Evolutionary conservation across 2,888 invertebrate genomes (phyloP).

Genomic region (Diarsia rubi): DNA sequence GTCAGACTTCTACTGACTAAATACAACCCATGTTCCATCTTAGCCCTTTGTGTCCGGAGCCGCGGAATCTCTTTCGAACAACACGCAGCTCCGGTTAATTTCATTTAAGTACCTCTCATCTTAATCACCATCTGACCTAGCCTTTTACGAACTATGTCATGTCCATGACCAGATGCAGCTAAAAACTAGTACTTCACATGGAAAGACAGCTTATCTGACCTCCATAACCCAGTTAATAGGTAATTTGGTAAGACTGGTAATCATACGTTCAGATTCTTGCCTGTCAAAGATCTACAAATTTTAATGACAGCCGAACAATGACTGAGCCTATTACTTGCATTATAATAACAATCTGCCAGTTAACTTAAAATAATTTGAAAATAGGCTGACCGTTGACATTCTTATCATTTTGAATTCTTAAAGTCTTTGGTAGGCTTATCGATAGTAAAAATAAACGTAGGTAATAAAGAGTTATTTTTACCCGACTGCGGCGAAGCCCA

Average conservation of each 20-base stretch:
- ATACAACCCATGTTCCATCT: too few relatives aligned
- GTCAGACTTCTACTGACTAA: too few relatives aligned
- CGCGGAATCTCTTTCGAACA: too few relatives aligned
- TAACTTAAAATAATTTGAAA: neutral
- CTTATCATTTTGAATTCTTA: neutral
- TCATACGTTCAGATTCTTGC: neutral
- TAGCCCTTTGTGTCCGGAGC: too few relatives aligned
- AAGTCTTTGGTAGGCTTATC: neutral
- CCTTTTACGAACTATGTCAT: too few relatives aligned
- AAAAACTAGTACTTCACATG: neutral
- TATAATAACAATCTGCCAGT: neutral
- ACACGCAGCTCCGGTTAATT: too few relatives aligned
- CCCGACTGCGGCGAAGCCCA: too few relatives aligned
- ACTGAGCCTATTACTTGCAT: neutral
- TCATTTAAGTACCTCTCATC: too few relatives aligned
- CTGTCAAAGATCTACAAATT: neutral
- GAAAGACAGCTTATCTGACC: neutral
- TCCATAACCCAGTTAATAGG: neutral
- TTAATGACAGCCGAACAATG: neutral
- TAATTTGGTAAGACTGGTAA: neutral
- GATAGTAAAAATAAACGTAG: neutral
- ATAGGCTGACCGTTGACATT: too few relatives aligned
- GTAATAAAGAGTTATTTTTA: too few relatives aligned
- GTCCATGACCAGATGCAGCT: neutral
- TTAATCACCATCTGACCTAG: too few relatives aligned